A percentile compares a stretch with the other conserved stretches of the same genome.
Conservation (phyloP, 1,140 invertebrate genomes). For the Plutomurus gul region DNA sequence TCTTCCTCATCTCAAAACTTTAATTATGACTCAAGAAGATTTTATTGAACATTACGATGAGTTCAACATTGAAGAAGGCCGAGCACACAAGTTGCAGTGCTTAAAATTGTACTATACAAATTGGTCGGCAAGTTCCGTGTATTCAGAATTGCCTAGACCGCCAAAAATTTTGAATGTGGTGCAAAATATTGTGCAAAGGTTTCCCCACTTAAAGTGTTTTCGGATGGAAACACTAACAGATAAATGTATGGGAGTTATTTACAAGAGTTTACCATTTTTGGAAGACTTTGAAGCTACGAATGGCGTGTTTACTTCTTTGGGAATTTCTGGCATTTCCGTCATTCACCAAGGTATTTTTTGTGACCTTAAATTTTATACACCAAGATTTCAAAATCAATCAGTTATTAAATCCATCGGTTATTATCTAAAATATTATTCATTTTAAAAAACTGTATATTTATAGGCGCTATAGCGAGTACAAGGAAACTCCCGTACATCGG, state of each 20-base stretch:
- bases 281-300: slow-evolving; percentile 29
- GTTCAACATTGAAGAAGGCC: slow-evolving; percentile 17
- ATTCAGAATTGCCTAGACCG: not conserved
- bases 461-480: not conserved
- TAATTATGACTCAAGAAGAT: slow-evolving; percentile 31
- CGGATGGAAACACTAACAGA: slow-evolving; percentile 25
- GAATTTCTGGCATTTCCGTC: not conserved
- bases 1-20: not conserved
- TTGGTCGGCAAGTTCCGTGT: slow-evolving; percentile 19
- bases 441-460: not conserved
- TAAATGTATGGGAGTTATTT: not conserved
- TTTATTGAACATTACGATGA: slow-evolving; percentile 26
- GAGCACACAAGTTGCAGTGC: not conserved
- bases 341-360: not conserved
- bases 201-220: slow-evolving; percentile 13
- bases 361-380: too few relatives aligned
- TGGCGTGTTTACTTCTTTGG: not conserved
- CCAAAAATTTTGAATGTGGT: slow-evolving; percentile 15
- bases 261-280: not conserved
- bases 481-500: not conserved
- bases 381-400: too few relatives aligned
- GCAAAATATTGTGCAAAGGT: slow-evolving; percentile 27
- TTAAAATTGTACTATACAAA: slow-evolving; percentile 28
- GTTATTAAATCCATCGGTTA: too few relatives aligned
- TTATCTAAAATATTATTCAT: too few relatives aligned